Evolutionary conservation across 2,797 vertebrate species (phyloP).

Genomic region (Sebastolobus alascanus): DNA sequence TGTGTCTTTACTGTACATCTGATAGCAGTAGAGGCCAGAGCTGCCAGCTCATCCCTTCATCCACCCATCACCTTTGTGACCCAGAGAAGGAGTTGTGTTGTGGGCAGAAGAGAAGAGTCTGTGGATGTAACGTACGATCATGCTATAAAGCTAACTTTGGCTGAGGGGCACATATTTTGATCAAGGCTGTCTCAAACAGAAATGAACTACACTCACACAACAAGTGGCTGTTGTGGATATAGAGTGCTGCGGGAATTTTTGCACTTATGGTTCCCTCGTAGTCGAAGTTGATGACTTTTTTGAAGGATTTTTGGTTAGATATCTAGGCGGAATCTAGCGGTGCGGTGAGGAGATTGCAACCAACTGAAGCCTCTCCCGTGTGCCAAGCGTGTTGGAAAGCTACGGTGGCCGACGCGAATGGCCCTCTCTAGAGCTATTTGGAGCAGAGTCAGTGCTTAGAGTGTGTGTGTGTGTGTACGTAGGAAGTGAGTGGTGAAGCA

Average conservation of each 20-base stretch:
- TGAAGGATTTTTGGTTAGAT: too few relatives aligned
- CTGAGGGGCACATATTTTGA: constrained; percentile 13
- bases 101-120: not conserved
- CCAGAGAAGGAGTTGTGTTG: constrained; percentile 2
- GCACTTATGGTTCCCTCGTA: too few relatives aligned
- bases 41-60: constrained; percentile 2
- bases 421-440: too few relatives aligned
- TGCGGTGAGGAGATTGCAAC: too few relatives aligned
- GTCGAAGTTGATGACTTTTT: too few relatives aligned
- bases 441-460: too few relatives aligned
- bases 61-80: not conserved
- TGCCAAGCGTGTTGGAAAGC: too few relatives aligned
- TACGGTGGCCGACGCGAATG: rapidly evolving
- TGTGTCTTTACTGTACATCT: constrained; percentile 7
- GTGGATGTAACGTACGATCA: not conserved
- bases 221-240: not conserved
- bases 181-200: not conserved
- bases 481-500: too few relatives aligned
- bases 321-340: too few relatives aligned
- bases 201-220: not conserved
- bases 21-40: not conserved
- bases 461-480: too few relatives aligned
- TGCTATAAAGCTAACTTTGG: constrained; percentile 7
- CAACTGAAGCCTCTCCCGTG: rapidly evolving
- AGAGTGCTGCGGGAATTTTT: too few relatives aligned